Conservation (phyloP, 2,888 invertebrate species). For the Oxytorus armatus region DNA sequence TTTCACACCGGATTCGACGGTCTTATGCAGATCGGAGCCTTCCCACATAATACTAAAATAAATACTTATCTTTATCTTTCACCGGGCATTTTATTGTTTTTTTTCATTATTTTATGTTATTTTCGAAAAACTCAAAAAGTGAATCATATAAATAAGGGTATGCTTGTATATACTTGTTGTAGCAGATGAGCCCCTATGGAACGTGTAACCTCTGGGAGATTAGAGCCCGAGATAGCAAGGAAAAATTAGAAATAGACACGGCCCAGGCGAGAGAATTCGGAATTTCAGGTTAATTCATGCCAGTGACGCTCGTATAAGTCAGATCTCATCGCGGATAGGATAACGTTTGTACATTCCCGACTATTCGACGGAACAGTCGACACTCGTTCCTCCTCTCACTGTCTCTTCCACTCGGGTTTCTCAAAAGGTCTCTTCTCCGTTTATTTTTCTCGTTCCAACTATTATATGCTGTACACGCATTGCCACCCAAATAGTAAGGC, state of each 20-base stretch:
- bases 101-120: too few relatives aligned
- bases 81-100: conserved; percentile 27
- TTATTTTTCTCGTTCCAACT: conserved; percentile 37
- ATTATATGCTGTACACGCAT: conserved; percentile 10
- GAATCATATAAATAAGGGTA: conserved; percentile 27
- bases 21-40: too few relatives aligned
- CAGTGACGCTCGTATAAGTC: conserved; percentile 66
- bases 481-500: conserved; percentile 47
- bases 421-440: conserved; percentile 34
- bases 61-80: conserved; percentile 44
- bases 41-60: conserved; percentile 40
- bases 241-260: conserved; percentile 68
- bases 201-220: conserved; percentile 57
- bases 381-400: background rate
- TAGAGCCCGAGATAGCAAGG: conserved; percentile 57
- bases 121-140: conserved; percentile 13
- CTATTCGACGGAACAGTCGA: conserved; percentile 48
- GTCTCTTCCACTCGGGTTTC: background rate
- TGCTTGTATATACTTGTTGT: conserved; percentile 25
- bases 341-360: conserved; percentile 64
- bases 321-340: conserved; percentile 68
- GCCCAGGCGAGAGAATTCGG: conserved; percentile 65
- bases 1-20: conserved; percentile 69
- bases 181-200: conserved; percentile 54
- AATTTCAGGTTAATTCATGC: conserved; percentile 69